Evolutionary conservation across 2,888 invertebrate species (phyloP).

Genomic region (Cremastobaeus sp.): DNA sequence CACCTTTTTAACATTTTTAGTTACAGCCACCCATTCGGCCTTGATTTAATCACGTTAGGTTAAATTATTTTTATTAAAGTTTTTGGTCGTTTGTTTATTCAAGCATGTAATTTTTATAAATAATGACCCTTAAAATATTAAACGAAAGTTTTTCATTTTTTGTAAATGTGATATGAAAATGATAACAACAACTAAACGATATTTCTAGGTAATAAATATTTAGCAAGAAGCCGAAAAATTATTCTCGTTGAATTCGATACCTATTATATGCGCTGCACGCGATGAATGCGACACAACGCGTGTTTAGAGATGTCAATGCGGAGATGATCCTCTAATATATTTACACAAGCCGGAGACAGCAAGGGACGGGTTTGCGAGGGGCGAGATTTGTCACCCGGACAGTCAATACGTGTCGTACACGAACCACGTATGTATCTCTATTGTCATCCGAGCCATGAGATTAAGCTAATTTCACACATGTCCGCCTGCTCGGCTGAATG

Average conservation of each 20-base stretch:
- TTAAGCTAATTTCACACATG: slow-evolving; percentile 79
- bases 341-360: slow-evolving; percentile 74
- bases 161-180: too few species aligned
- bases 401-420: slow-evolving; percentile 76
- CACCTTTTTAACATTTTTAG: neutral
- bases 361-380: slow-evolving; percentile 68
- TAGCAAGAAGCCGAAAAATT: neutral
- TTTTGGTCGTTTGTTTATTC: too few species aligned
- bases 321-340: slow-evolving; percentile 79
- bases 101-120: too few species aligned
- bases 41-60: too few species aligned
- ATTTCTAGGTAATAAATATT: too few species aligned
- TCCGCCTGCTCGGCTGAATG: slow-evolving; percentile 69
- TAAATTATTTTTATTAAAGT: neutral
- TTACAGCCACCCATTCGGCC: too few species aligned
- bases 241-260: neutral
- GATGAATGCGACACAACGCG: slow-evolving; percentile 28
- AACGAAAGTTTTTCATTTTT: too few species aligned
- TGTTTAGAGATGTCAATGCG: slow-evolving; percentile 69
- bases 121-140: too few species aligned
- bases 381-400: slow-evolving; percentile 77
- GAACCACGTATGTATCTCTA: slow-evolving; percentile 76
- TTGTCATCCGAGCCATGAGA: slow-evolving; percentile 78
- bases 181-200: too few species aligned
- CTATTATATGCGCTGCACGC: slow-evolving; percentile 6